Evolutionary conservation across 92 coral and sea anemone genomes (phyloP), one percentile per base, ranked within the genome.

Genomic region (Plumapathes pennacea): DNA sequence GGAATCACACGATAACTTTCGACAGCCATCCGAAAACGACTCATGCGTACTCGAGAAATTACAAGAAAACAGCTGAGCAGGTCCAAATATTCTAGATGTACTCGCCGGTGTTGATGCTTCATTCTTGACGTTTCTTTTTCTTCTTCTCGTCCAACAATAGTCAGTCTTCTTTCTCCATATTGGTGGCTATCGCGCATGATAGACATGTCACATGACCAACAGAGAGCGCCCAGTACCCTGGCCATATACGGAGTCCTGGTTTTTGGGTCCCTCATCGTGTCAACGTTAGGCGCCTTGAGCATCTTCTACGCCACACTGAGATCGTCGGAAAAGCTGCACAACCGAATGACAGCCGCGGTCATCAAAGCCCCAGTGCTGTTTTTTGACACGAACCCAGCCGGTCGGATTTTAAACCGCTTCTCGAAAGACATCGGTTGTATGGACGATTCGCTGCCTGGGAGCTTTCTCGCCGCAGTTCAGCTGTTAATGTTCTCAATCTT

Each of bases 101-200:
- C n/a, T n/a, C n/a, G n/a, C n/a, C n/a, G n/a, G n/a, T n/a, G n/a
- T n/a, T n/a, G 25, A 31, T 18, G 6, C 8, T 2, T n/a, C 25
- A 7, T 6, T n/a, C 22, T 31, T 34, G 13, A 10, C 4, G n/a
- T 51, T 34, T 63, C 0, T 42, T 62, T 25, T 54, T 32, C 1
- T 14, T 44, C 12, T 28, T 25, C 41, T 54, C 52, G 6, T 51
- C 37, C 26, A 46, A 51, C 19, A n/a, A n/a, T n/a, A n/a, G n/a
- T n/a, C n/a, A n/a, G n/a, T n/a, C n/a, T n/a, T n/a, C 65, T 64
- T 12, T 22, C 48, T n/a, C 45, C 81, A 23, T 60, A 74, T 30
- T 32, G 62, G 23, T 74, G 81, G 81, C 60, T 74, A 21, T 67
- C 81, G 2, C 65, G 37, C 29, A 62, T 71, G 81, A 46, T 57